phyloP scores from a whole-genome alignment of 2,113 vertebrate species.

The Prochilodus magdalenae region DNA sequence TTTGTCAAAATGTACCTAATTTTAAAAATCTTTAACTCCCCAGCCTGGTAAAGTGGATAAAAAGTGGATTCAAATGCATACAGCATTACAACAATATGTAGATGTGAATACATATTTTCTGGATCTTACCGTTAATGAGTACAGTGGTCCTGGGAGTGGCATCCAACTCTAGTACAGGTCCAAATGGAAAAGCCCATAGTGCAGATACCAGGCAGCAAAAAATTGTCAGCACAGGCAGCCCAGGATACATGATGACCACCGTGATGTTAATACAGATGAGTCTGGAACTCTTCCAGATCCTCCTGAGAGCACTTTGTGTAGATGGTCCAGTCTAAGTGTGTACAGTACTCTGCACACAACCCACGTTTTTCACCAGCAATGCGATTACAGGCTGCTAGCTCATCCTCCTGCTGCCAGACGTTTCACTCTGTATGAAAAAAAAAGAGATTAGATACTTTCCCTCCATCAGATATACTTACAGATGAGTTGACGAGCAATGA shows the following conservation, averaged over 20 bases:
- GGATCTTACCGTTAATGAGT: constrained; percentile 70
- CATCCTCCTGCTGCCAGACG: constrained; percentile 56
- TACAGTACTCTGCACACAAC: background rate
- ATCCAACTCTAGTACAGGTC: constrained; percentile 74
- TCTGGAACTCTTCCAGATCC: constrained; percentile 31
- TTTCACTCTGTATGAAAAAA: constrained; percentile 37
- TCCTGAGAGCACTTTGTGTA: constrained; percentile 1
- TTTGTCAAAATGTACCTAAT: too few species aligned
- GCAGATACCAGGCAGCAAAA: constrained; percentile 56
- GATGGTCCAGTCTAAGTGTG: constrained; percentile 13
- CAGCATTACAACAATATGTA: too few species aligned
- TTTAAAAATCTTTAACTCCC: too few species aligned
- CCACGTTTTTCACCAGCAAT: constrained; percentile 37
- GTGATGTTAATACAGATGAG: constrained; percentile 17
- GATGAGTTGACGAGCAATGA: constrained; percentile 20
- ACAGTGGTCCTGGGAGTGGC: constrained; percentile 77
- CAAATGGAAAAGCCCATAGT: constrained; percentile 76
- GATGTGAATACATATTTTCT: background rate
- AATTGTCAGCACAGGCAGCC: constrained; percentile 53
- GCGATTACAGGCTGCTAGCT: constrained; percentile 46
- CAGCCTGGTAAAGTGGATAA: too few species aligned
- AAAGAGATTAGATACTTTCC: constrained; percentile 19
- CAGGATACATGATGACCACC: constrained; percentile 62
- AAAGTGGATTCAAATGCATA: background rate
- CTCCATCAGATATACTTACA: constrained; percentile 14